Percentiles rank a stretch among this genome's conserved stretches.
Evolutionary conservation across 2,888 invertebrate genomes (phyloP).

Genomic region (Phania funesta): DNA sequence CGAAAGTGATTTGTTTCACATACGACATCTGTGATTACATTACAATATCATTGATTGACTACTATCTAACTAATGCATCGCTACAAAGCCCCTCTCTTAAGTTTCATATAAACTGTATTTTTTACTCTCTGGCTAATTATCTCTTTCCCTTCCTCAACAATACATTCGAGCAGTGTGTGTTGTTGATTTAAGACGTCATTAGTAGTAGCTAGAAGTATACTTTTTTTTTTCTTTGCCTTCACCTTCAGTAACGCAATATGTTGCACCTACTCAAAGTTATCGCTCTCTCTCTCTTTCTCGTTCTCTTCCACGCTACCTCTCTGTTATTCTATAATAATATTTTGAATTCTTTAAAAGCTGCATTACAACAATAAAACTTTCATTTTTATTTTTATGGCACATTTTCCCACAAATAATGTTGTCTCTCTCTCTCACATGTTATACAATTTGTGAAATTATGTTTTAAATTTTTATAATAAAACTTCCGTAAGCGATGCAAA

Average conservation of each 20-base stretch:
- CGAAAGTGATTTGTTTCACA: slow-evolving; percentile 37
- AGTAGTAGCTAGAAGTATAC: slow-evolving; percentile 3
- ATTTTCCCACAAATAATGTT: not conserved
- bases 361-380: slow-evolving; percentile 9
- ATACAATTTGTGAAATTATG: not conserved
- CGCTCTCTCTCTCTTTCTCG: not conserved
- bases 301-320: not conserved
- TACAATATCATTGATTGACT: slow-evolving; percentile 60
- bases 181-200: slow-evolving; percentile 1
- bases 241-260: slow-evolving; percentile 12
- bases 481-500: not conserved
- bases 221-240: not conserved
- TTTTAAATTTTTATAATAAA: slow-evolving; percentile 1
- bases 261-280: no score
- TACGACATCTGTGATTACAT: slow-evolving; percentile 57
- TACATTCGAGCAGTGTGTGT: slow-evolving; percentile 18
- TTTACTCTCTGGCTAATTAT: not conserved
- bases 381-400: slow-evolving; percentile 19
- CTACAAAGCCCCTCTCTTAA: not conserved
- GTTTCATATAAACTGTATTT: not conserved
- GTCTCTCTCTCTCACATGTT: slow-evolving; percentile 19
- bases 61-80: slow-evolving; percentile 13
- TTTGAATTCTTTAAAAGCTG: not conserved
- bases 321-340: not conserved
- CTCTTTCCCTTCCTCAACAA: not conserved